Percentiles rank a stretch among this genome's conserved stretches.
Evolutionary conservation across 2,888 invertebrate species (phyloP).

Genomic region (Andrena camellia): DNA sequence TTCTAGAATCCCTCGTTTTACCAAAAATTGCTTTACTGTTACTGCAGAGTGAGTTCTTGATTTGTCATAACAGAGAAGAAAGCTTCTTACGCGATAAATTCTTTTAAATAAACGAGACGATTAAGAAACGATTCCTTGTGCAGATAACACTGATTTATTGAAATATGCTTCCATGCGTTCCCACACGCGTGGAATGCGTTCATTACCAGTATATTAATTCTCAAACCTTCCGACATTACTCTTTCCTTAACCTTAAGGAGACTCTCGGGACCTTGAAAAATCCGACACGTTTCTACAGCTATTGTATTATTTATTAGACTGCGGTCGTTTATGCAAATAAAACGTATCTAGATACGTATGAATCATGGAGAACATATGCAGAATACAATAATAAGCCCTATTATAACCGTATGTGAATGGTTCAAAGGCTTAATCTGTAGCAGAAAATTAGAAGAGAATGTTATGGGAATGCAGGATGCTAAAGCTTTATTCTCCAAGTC

Average conservation of each 20-base stretch:
- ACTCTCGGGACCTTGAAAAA: not conserved
- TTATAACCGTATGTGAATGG: not conserved
- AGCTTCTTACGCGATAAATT: not conserved
- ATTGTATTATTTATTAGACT: not conserved
- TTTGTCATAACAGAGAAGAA: too few species aligned
- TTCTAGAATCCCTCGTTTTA: too few species aligned
- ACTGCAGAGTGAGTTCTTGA: too few species aligned
- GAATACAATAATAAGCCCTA: not conserved
- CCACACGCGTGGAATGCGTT: not conserved
- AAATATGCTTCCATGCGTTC: not conserved
- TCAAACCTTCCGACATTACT: not conserved
- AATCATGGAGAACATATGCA: not conserved
- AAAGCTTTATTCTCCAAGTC: not conserved
- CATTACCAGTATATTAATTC: not conserved
- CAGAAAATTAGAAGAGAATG: not conserved
- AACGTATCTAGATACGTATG: not conserved
- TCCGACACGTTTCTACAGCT: not conserved
- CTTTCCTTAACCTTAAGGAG: conserved; percentile 1
- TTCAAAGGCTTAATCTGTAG: not conserved
- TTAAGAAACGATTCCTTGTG: not conserved
- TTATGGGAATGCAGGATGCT: not conserved
- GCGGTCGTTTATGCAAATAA: conserved; percentile 1
- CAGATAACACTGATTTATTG: not conserved
- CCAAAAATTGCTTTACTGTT: too few species aligned
- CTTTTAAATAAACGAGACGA: not conserved